These are phyloP conservation scores for Danio albolineatus DNA, from an alignment of 2,797 vertebrate species.

Conservation along the genomic window DNA sequence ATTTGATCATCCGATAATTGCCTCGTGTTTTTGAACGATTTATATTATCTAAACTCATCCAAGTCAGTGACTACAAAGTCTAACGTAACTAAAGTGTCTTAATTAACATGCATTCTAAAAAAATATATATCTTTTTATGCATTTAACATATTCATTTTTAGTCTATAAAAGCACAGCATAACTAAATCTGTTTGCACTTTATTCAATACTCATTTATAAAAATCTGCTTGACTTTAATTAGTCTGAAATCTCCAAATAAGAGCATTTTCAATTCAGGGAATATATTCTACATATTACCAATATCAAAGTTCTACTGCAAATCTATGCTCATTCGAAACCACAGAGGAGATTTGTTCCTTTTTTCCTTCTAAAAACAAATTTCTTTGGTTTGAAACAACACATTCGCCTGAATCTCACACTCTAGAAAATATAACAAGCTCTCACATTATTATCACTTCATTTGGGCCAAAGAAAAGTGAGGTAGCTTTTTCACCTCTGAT, in stretches of 20 bases:
- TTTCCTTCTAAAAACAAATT: not conserved
- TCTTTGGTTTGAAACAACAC: slow-evolving; percentile 1
- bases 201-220: not conserved
- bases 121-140: not conserved
- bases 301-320: not conserved
- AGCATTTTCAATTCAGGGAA: not conserved
- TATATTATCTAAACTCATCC: not conserved
- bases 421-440: slow-evolving; percentile 37
- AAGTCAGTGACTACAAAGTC: not conserved
- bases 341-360: not conserved
- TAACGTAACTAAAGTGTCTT: not conserved
- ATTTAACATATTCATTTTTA: not conserved
- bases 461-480: slow-evolving; percentile 33
- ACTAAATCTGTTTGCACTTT: not conserved
- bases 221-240: not conserved
- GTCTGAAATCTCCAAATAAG: not conserved
- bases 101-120: not conserved
- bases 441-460: slow-evolving; percentile 49
- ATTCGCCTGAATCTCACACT: slow-evolving; percentile 19
- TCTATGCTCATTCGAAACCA: not conserved
- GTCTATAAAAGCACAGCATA: not conserved
- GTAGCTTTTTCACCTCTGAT: slow-evolving; percentile 41
- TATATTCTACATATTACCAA: not conserved
- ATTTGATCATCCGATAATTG: slow-evolving; percentile 25
- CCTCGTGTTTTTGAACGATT: not conserved